Percentiles rank a stretch among this genome's conserved stretches.
Conservation (phyloP, 1,140 invertebrate genomes). For the Drosophila sucinea region DNA sequence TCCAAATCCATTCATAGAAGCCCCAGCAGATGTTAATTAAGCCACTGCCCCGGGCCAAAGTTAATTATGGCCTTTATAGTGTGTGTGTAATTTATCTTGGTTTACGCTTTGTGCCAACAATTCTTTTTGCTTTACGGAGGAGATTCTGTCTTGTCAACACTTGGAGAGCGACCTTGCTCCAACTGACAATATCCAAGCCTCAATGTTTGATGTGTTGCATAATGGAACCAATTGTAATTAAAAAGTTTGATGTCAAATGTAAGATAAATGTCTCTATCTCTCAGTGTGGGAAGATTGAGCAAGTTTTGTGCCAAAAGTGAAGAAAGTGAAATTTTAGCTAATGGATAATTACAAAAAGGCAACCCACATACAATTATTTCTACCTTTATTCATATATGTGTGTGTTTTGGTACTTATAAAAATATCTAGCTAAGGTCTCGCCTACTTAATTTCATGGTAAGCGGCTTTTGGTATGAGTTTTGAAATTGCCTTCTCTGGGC, state of each 20-base stretch:
- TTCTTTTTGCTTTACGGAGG: slow-evolving; percentile 44
- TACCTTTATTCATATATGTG: slow-evolving; percentile 3
- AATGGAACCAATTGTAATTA: slow-evolving; percentile 71
- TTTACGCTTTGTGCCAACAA: slow-evolving; percentile 69
- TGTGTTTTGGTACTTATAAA: slow-evolving; percentile 27
- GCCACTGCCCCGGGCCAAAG: slow-evolving; percentile 37
- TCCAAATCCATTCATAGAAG: slow-evolving; percentile 19
- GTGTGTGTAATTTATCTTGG: slow-evolving; percentile 73
- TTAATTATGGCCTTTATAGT: slow-evolving; percentile 65
- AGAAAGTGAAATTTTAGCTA: slow-evolving; percentile 71
- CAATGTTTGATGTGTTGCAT: slow-evolving; percentile 42
- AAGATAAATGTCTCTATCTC: slow-evolving; percentile 29
- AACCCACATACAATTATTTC: slow-evolving; percentile 12
- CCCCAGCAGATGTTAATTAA: slow-evolving; percentile 65
- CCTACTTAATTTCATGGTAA: slow-evolving; percentile 69
- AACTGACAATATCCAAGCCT: neutral
- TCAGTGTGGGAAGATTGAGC: slow-evolving; percentile 40
- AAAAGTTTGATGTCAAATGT: slow-evolving; percentile 71
- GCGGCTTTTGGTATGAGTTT: slow-evolving; percentile 60
- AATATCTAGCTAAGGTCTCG: slow-evolving; percentile 56
- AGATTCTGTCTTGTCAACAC: slow-evolving; percentile 48
- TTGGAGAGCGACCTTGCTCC: slow-evolving; percentile 13
- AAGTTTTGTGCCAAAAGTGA: slow-evolving; percentile 51
- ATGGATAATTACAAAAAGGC: slow-evolving; percentile 33
- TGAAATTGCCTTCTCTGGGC: slow-evolving; percentile 65